Evolutionary conservation across 35 echinoderm and acorn worm genomes (phyloP), one percentile per base, ranked within the genome.

Genomic region (Ptychodera flava): DNA sequence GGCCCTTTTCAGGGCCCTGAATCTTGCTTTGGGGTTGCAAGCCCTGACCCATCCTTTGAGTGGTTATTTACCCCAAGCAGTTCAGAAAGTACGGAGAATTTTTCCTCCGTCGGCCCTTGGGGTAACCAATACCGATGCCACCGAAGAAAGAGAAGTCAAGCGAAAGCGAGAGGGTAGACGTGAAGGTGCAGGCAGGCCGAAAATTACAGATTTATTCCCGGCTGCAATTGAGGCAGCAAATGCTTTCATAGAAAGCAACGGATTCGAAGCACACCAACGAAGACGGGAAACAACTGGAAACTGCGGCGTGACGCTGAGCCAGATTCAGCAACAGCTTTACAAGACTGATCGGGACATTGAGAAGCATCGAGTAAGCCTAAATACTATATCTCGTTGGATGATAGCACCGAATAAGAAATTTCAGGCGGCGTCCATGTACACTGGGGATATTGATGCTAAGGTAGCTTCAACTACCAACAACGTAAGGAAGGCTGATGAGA

Each of bases 171-270:
- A n/a, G n/a, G n/a, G n/a, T n/a, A n/a, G n/a, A n/a, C n/a, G n/a
- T n/a, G n/a, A n/a, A n/a, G n/a, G n/a, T n/a, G n/a, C n/a, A n/a
- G n/a, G n/a, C n/a, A n/a, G n/a, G n/a, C n/a, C n/a, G n/a, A n/a
- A n/a, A n/a, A n/a, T n/a, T n/a, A n/a, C n/a, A n/a, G n/a, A n/a
- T n/a, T n/a, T n/a, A n/a, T n/a, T n/a, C n/a, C n/a, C n/a, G n/a
- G n/a, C n/a, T n/a, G n/a, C n/a, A n/a, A n/a, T 90, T 22, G 52
- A 76, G 0, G 30, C 29, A 0, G 88, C 92, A 37, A 84, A 83
- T 37, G 33, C 81, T 27, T 93, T 90, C 92, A 90, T 93, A 29
- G 78, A 93, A 36, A 81, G 83, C 78, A 93, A 90, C 38, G 88
- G 88, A 1, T 90, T 90, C 36, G 84, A 93, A 79, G 92, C 88